phyloP scores from a whole-genome alignment of 2,797 vertebrate species.

The Sphenodon punctatus region DNA sequence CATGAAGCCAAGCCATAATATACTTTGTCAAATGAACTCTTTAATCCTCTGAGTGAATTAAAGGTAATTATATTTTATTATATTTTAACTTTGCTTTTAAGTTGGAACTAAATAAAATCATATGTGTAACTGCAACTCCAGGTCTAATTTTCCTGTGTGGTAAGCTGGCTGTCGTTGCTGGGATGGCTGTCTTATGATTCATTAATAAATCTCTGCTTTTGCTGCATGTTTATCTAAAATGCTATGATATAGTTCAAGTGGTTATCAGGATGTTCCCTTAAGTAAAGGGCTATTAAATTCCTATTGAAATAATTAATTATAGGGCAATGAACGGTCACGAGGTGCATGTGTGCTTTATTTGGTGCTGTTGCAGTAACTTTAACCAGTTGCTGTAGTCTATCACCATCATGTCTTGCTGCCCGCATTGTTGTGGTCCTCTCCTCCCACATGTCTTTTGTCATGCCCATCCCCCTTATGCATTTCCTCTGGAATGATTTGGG shows the following conservation, averaged over 20 bases:
- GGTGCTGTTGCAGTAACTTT: too few species aligned
- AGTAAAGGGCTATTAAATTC: constrained; percentile 19
- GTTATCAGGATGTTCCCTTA: constrained; percentile 15
- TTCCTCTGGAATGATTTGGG: too few species aligned
- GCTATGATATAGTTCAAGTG: constrained; percentile 22
- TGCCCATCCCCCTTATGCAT: too few species aligned
- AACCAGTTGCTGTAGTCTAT: too few species aligned
- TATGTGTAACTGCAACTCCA: constrained; percentile 44
- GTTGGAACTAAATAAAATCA: constrained; percentile 54
- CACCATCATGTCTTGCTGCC: too few species aligned
- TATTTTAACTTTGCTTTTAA: constrained; percentile 57
- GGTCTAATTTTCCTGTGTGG: constrained; percentile 41
- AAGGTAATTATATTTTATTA: constrained; percentile 57
- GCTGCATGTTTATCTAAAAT: constrained; percentile 40
- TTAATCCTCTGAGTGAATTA: constrained; percentile 47
- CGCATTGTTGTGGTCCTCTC: too few species aligned
- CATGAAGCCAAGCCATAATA: constrained; percentile 29
- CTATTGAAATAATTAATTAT: not conserved
- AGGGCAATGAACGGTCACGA: too few species aligned
- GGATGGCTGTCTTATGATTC: constrained; percentile 18
- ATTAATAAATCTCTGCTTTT: constrained; percentile 13
- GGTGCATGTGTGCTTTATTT: too few species aligned
- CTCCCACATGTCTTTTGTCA: too few species aligned
- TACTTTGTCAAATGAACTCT: constrained; percentile 45
- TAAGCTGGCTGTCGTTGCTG: constrained; percentile 3